These are phyloP conservation scores for Mustela nigripes DNA, from an alignment of 2,113 vertebrate genomes.

Conservation along the genomic window DNA sequence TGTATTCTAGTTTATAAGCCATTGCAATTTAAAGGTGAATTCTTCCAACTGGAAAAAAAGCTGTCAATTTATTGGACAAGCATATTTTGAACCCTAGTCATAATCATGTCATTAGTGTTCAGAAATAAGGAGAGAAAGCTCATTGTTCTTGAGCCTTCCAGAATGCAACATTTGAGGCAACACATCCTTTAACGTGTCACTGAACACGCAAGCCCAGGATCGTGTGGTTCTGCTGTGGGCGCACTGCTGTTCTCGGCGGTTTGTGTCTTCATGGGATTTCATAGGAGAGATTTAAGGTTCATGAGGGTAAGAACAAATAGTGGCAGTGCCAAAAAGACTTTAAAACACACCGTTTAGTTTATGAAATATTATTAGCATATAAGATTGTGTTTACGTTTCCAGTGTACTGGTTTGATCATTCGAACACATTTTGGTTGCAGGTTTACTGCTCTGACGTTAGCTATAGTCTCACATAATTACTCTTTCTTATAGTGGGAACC, in stretches of 20 bases:
- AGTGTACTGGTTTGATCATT: neutral
- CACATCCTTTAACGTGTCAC: neutral
- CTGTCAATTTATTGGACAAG: neutral
- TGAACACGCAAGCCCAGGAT: neutral
- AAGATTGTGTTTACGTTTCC: neutral
- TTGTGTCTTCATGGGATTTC: neutral
- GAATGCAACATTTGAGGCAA: neutral
- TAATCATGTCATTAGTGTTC: neutral
- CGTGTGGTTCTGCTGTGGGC: rapidly evolving
- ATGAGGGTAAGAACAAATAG: neutral
- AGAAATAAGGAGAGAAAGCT: neutral
- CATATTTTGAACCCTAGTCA: neutral
- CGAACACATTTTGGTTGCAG: neutral
- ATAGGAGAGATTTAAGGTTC: neutral
- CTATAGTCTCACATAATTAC: neutral
- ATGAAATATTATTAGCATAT: neutral
- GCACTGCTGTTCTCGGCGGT: neutral
- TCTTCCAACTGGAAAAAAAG: neutral
- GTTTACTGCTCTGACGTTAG: neutral
- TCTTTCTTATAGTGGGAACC: neutral
- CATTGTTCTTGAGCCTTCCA: neutral
- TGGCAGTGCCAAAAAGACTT: neutral
- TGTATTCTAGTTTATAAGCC: neutral
- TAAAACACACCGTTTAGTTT: neutral
- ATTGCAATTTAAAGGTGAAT: neutral